These are phyloP conservation scores for Meloidogyne exigua DNA, from an alignment of 1,140 invertebrate species.

Conservation along the genomic window DNA sequence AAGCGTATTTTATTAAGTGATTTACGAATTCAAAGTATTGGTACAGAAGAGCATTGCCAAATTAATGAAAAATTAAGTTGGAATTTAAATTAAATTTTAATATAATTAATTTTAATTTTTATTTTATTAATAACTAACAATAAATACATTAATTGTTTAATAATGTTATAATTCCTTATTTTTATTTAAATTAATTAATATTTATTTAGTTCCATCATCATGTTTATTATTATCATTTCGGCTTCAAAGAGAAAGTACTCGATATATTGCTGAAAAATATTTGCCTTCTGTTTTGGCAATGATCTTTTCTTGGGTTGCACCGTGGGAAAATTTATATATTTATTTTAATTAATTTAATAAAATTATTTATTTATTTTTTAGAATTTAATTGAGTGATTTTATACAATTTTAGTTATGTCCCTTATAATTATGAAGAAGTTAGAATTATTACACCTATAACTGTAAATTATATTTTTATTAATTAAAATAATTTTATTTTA, in stretches of 20 bases:
- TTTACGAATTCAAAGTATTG: slow-evolving; percentile 49
- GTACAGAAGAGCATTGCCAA: slow-evolving; percentile 41
- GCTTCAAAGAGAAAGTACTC: slow-evolving; percentile 53
- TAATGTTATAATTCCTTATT: no score
- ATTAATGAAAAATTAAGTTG: slow-evolving; percentile 59
- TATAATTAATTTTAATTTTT: not conserved
- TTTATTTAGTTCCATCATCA: slow-evolving; percentile 53
- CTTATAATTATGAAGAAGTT: slow-evolving; percentile 63
- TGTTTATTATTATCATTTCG: slow-evolving; percentile 54
- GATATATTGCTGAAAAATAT: slow-evolving; percentile 62
- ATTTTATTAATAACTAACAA: no score
- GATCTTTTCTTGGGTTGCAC: slow-evolving; percentile 61
- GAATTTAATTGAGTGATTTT: not conserved
- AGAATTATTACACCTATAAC: slow-evolving; percentile 62
- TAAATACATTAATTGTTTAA: no score
- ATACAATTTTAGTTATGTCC: slow-evolving; percentile 38
- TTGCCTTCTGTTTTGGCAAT: slow-evolving; percentile 54
- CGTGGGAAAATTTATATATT: slow-evolving; percentile 43
- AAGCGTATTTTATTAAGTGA: slow-evolving; percentile 51
- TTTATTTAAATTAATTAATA: not conserved
- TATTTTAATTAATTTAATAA: not conserved
- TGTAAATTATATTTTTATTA: slow-evolving; percentile 32
- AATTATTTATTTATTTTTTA: not conserved
- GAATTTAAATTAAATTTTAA: slow-evolving; percentile 15
- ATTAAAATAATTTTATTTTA: slow-evolving; percentile 26